Conservation (phyloP, 2,113 vertebrate genomes). For the Ciconia maguari region DNA sequence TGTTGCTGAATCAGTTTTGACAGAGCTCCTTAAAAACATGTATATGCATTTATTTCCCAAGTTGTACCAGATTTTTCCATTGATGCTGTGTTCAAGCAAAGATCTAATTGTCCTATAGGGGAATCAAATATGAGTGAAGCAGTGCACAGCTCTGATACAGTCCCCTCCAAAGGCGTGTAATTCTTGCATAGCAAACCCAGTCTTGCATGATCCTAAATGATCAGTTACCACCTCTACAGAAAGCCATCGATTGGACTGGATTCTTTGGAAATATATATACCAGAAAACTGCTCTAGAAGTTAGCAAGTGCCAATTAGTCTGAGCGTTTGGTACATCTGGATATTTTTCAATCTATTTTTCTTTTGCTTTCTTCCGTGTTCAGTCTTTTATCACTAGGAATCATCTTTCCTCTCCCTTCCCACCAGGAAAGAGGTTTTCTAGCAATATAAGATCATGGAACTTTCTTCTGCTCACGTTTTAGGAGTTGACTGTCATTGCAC, state of each 20-base stretch:
- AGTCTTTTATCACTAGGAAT: not conserved
- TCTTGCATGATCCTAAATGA: not conserved
- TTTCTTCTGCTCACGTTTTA: not conserved
- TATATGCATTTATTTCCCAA: not conserved
- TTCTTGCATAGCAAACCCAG: not conserved
- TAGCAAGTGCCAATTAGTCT: not conserved
- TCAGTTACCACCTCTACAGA: not conserved
- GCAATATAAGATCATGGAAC: not conserved
- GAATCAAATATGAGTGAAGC: not conserved
- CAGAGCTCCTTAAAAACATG: not conserved
- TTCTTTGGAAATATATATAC: not conserved
- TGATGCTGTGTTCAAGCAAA: not conserved
- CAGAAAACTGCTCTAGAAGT: not conserved
- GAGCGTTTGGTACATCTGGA: not conserved
- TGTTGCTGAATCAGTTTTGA: not conserved
- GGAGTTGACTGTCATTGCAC: not conserved
- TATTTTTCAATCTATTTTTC: not conserved
- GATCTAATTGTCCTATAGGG: not conserved
- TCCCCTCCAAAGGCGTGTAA: not conserved
- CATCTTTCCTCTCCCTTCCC: not conserved
- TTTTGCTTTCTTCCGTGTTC: not conserved
- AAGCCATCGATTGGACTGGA: not conserved
- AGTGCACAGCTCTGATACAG: not conserved
- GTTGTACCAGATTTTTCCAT: not conserved
- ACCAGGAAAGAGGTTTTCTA: not conserved